Evolutionary conservation across 2,113 vertebrate species (phyloP).

Genomic region (Protobothrops flavoviridis): DNA sequence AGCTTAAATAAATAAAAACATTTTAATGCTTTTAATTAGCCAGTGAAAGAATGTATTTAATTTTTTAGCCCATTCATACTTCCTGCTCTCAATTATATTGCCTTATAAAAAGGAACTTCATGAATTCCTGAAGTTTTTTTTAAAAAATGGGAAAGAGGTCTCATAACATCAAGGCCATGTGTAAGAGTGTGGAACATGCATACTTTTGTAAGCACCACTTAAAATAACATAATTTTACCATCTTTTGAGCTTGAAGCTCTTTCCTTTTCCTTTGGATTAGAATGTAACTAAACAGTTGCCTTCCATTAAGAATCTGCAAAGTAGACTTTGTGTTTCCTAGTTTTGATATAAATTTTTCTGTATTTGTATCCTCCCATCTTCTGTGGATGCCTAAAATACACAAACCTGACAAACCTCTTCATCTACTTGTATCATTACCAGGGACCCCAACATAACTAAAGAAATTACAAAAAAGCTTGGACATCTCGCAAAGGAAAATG

Average conservation of each 20-base stretch:
- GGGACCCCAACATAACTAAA: background rate
- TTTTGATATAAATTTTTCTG: background rate
- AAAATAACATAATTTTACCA: background rate
- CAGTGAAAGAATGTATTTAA: background rate
- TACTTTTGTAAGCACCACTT: background rate
- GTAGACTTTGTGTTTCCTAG: background rate
- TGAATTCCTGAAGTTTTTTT: background rate
- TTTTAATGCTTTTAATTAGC: slow-evolving; percentile 31
- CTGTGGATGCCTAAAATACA: background rate
- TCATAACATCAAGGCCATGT: background rate
- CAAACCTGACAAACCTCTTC: background rate
- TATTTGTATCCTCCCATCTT: background rate
- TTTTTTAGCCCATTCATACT: background rate
- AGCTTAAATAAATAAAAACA: slow-evolving; percentile 2
- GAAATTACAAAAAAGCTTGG: background rate
- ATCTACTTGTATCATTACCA: background rate
- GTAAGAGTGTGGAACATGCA: background rate
- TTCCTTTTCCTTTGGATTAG: background rate
- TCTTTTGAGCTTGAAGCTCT: background rate
- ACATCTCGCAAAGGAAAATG: background rate
- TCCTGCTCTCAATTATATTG: background rate
- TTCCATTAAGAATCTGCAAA: background rate
- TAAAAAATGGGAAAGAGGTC: background rate
- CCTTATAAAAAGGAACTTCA: slow-evolving; percentile 13
- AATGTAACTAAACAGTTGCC: background rate